phyloP scores from a whole-genome alignment of 2,888 invertebrate genomes.

The Pollenia griseotomentosa region DNA sequence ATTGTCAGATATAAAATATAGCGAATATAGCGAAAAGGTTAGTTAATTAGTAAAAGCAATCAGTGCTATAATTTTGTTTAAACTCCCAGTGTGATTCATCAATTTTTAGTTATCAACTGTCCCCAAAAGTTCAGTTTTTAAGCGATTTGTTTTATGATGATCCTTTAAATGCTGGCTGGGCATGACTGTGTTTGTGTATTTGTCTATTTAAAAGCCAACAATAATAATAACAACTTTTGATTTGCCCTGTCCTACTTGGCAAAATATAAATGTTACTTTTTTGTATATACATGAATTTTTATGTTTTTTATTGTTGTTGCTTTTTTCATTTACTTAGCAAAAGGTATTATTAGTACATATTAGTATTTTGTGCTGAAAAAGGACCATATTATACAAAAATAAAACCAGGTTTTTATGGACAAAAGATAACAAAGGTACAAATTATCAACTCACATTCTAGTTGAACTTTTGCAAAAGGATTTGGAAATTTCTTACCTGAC shows the following conservation, averaged over 20 bases:
- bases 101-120: too few species aligned
- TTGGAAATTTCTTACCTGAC: neutral
- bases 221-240: slow-evolving; percentile 54
- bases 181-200: too few species aligned
- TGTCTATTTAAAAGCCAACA: neutral
- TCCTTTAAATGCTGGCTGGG: too few species aligned
- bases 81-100: too few species aligned
- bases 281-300: neutral
- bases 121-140: too few species aligned
- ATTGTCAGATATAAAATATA: too few species aligned
- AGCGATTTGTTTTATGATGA: too few species aligned
- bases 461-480: slow-evolving; percentile 4
- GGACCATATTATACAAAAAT: neutral
- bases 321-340: slow-evolving; percentile 52
- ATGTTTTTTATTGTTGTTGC: slow-evolving; percentile 7
- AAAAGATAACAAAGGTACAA: slow-evolving; percentile 19
- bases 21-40: too few species aligned
- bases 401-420: slow-evolving; percentile 28
- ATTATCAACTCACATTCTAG: slow-evolving; percentile 16
- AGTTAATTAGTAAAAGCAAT: too few species aligned
- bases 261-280: slow-evolving; percentile 50
- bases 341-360: slow-evolving; percentile 32
- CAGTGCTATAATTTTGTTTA: too few species aligned
- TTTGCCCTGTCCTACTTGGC: slow-evolving; percentile 68
- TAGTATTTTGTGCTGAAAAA: slow-evolving; percentile 15